These are phyloP conservation scores for Panurus biarmicus DNA, from an alignment of 2,113 vertebrate genomes.

Conservation along the genomic window DNA sequence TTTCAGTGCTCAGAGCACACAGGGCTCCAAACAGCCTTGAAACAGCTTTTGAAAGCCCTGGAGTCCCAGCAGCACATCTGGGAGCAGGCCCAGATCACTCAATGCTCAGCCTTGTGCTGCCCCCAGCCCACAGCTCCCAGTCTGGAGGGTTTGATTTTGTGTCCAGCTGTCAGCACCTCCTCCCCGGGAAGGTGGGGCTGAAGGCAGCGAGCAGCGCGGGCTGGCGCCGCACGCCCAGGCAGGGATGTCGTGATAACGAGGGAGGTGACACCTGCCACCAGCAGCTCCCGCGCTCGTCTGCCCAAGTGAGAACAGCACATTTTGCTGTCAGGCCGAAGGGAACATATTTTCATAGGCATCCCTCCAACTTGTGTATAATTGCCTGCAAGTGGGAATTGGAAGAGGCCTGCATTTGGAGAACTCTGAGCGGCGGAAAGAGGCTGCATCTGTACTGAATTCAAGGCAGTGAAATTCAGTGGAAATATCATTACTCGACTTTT, in stretches of 20 bases:
- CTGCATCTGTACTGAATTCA: constrained; percentile 19
- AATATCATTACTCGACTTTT: background rate
- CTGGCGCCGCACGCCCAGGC: background rate
- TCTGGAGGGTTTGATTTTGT: background rate
- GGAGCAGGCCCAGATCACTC: background rate
- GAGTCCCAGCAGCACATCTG: background rate
- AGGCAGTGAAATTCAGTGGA: background rate
- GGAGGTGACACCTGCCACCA: constrained; percentile 51
- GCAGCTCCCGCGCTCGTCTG: constrained; percentile 19
- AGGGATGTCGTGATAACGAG: background rate
- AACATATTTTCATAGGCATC: constrained; percentile 58
- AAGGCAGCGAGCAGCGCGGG: background rate
- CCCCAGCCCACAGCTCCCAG: background rate
- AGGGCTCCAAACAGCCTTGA: background rate
- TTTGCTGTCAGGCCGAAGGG: constrained; percentile 54
- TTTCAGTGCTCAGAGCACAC: background rate
- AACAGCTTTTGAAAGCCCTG: background rate
- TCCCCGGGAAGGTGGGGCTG: background rate
- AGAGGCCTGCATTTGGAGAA: constrained; percentile 12
- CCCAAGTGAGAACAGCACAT: constrained; percentile 51
- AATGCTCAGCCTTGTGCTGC: background rate
- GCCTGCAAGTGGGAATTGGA: constrained; percentile 51
- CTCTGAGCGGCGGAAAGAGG: constrained; percentile 1
- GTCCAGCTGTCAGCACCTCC: constrained; percentile 22
- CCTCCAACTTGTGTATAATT: constrained; percentile 56